phyloP scores from a whole-genome alignment of 2,888 invertebrate genomes.

The Entomobrya proxima region DNA sequence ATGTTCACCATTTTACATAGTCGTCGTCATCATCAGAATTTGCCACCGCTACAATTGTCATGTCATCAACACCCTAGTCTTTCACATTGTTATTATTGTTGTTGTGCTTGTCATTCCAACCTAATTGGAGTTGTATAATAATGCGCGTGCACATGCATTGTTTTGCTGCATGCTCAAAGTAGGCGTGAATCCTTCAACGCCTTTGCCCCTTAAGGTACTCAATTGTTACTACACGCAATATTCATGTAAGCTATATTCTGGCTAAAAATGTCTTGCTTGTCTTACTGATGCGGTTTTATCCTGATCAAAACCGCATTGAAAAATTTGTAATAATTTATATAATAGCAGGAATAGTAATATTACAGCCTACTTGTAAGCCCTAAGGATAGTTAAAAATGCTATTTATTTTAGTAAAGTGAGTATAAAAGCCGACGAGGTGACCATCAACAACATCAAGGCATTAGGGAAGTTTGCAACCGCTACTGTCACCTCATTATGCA shows the following conservation, averaged over 20 bases:
- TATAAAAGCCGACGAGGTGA: neutral
- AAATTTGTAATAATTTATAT: too few species aligned
- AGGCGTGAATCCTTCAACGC: conserved; percentile 61
- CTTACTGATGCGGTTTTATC: too few species aligned
- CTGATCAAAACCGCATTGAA: too few species aligned
- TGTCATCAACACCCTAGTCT: neutral
- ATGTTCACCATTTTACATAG: neutral
- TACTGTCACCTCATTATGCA: too few species aligned
- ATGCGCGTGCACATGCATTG: neutral
- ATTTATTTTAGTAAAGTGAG: neutral
- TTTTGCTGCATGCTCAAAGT: conserved; percentile 15
- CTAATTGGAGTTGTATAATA: conserved; percentile 47
- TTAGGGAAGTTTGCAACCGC: neutral
- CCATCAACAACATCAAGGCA: neutral
- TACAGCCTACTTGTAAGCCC: too few species aligned
- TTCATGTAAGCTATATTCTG: too few species aligned
- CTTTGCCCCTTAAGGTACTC: conserved; percentile 52
- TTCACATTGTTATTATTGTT: neutral
- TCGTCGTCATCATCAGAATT: neutral
- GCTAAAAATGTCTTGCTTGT: too few species aligned
- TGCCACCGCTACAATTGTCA: neutral
- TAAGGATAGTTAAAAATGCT: too few species aligned
- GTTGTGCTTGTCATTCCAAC: conserved; percentile 50
- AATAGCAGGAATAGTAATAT: too few species aligned
- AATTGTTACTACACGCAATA: too few species aligned